Base-by-base conservation (phyloP, 2,888 invertebrate species). In the Argynnis bischoffii region DNA sequence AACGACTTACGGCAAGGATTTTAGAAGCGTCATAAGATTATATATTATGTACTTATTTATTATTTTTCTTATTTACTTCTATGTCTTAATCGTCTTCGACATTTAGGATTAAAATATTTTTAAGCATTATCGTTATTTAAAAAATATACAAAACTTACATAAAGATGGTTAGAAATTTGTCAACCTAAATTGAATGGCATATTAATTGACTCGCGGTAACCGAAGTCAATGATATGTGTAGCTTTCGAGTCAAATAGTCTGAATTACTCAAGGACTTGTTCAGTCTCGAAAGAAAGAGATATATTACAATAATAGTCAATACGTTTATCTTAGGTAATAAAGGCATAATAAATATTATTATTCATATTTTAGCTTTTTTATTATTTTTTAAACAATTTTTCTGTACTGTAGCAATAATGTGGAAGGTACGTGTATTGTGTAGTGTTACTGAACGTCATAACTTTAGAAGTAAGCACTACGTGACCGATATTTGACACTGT, bases 401-500 rank as follows among this genome's bases (percentile, higher is more conserved):
- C 2, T 3, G n/a, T 51, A 18, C 18, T 41, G 18, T 15, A 65
- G 72, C 64, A 65, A 57, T 55, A 69, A 72, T 80, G 83, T 81
- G 81, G n/a, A n/a, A n/a, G n/a, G 81, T 35, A 41, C 50, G 79
- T 79, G 85, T 81, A 83, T 79, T 81, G 85, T 87, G 48, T 71
- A 66, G 65, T 84, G 83, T 89, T 87, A 81, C 87, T 79, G 79
- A 83, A 80, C 81, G 82, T 83, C 84, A 82, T 86, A 85, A 86
- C 80, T 86, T 87, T 82, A 83, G 81, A 81, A 83, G 85, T 87
- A 88, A 90, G 88, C 88, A 86, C 80, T 89, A 88, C 87, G 88
- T 89, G 88, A 87, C 81, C 79, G 89, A 81, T 81, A 90, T 83
- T 77, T 83, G 89, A 90, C 89, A 87, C 90, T 89, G 85, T 84